Conservation (phyloP, 2,113 vertebrate genomes). For the Nyctibius bracteatus region DNA sequence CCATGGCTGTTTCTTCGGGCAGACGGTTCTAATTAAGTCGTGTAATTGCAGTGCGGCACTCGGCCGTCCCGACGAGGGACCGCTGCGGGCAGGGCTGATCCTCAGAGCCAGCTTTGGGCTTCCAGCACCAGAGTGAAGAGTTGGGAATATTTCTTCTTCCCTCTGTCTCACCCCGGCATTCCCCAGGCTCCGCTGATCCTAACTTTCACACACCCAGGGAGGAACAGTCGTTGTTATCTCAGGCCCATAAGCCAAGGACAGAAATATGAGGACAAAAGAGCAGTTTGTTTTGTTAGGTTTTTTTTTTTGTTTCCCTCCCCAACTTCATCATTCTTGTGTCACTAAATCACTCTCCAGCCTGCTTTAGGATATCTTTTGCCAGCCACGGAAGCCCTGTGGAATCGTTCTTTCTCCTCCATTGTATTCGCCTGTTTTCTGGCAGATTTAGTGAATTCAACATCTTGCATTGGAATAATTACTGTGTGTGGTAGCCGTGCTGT, state of each 20-base stretch:
- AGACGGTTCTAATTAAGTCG: background rate
- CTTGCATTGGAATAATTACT: background rate
- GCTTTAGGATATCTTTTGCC: background rate
- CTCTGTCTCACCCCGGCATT: background rate
- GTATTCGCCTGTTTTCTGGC: background rate
- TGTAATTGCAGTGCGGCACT: background rate
- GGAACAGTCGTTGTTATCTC: background rate
- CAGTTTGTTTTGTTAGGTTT: background rate
- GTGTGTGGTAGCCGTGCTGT: background rate
- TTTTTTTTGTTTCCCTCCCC: background rate
- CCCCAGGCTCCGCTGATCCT: background rate
- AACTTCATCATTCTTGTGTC: background rate
- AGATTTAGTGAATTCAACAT: background rate
- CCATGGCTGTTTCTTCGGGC: background rate
- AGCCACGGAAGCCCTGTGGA: background rate
- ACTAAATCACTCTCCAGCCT: background rate
- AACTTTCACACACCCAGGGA: background rate
- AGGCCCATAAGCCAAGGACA: background rate
- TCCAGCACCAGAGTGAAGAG: background rate
- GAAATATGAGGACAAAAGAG: background rate
- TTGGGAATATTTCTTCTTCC: background rate
- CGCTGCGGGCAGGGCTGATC: rapidly evolving
- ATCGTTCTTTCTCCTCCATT: background rate
- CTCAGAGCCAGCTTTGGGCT: background rate
- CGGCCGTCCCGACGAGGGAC: rapidly evolving